Evolutionary conservation across 2,888 invertebrate species (phyloP).

Genomic region (Morinoia aosen): DNA sequence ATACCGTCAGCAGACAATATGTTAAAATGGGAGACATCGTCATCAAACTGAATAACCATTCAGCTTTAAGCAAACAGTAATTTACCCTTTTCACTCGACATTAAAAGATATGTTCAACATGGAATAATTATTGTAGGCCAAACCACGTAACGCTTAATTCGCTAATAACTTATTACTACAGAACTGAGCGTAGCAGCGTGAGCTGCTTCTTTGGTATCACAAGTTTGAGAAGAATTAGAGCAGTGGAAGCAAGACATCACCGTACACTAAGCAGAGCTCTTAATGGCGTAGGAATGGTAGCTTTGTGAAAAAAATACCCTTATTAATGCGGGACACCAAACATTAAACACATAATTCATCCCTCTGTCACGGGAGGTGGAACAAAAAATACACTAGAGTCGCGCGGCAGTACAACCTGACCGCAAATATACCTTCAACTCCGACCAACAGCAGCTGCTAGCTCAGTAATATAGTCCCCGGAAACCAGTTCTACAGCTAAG

Average conservation of each 20-base stretch:
- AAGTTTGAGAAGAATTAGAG: neutral
- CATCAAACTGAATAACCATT: neutral
- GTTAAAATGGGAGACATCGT: neutral
- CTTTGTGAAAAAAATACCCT: neutral
- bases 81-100: neutral
- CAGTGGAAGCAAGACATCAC: neutral
- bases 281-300: too few species aligned
- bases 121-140: too few species aligned
- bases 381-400: too few species aligned
- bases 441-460: neutral
- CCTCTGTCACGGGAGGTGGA: neutral
- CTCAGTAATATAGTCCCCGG: neutral
- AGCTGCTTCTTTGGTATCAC: neutral
- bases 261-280: neutral
- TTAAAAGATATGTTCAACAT: neutral
- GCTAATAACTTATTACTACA: neutral
- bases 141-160: too few species aligned
- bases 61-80: neutral
- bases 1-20: too few species aligned
- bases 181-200: neutral
- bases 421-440: too few species aligned
- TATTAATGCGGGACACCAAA: neutral
- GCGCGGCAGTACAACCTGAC: too few species aligned
- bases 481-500: neutral
- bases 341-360: neutral